These are phyloP conservation scores for Lasioglossum zephyrum DNA, from an alignment of 2,888 invertebrate species.

Conservation along the genomic window DNA sequence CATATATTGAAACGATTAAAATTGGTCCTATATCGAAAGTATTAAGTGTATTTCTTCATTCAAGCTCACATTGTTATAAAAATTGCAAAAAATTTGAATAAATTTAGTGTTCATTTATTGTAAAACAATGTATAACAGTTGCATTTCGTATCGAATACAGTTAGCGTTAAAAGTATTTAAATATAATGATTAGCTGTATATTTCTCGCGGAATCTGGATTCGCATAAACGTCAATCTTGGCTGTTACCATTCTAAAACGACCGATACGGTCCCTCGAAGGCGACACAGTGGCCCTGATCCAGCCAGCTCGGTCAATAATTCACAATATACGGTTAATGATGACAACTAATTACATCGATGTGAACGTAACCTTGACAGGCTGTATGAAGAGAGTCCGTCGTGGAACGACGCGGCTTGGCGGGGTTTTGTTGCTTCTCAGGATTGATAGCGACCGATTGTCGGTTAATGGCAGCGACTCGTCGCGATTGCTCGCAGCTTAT, in stretches of 20 bases:
- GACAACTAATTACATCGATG: constrained; percentile 47
- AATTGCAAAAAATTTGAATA: too few relatives aligned
- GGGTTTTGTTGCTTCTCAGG: constrained; percentile 32
- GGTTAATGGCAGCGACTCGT: constrained; percentile 51
- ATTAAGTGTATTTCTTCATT: too few relatives aligned
- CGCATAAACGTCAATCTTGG: background rate
- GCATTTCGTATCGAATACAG: too few relatives aligned
- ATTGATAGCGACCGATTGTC: constrained; percentile 45
- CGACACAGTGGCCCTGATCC: constrained; percentile 54
- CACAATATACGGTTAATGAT: constrained; percentile 36
- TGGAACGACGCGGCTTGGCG: background rate
- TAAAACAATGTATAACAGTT: too few relatives aligned
- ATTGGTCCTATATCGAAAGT: too few relatives aligned
- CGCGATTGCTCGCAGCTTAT: constrained; percentile 49
- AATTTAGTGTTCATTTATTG: too few relatives aligned
- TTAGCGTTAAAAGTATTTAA: too few relatives aligned
- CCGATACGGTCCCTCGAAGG: background rate
- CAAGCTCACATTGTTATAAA: too few relatives aligned
- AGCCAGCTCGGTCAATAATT: constrained; percentile 36
- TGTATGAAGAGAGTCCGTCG: constrained; percentile 2
- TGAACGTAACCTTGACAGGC: constrained; percentile 40
- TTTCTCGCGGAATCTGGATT: background rate
- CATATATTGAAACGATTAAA: too few relatives aligned
- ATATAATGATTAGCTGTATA: too few relatives aligned
- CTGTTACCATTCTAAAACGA: background rate